Base-by-base conservation (phyloP, 64 coral and sea anemone species). In the Pocillopora damicornis region DNA sequence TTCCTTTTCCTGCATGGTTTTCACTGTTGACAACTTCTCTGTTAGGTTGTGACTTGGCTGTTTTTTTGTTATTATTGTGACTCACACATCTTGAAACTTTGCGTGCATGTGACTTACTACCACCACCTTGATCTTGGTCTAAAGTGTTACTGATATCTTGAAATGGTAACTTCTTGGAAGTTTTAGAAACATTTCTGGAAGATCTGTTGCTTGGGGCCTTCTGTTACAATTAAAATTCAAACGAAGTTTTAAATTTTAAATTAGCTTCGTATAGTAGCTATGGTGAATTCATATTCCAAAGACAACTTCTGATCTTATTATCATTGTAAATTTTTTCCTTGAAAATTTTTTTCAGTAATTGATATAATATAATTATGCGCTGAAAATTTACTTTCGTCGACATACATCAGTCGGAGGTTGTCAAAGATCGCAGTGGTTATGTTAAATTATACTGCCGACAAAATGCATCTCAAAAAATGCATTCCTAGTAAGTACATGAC, bases 51-150 rank as follows among this genome's bases (percentile, higher is more conserved):
- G 15, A 77, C 8, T 18, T 17, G 34, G 16, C 15, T 62, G 25
- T 87, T 13, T 63, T 77, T 2, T 78, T 15, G 13, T 42, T 23
- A 17, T 78, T 38, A 12, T 51, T 58, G 37, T 63, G 74, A 23
- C 75, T 38, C 22, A 73, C 72, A 9, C 60, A 51, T 76, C 37
- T 60, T 74, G 89, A 73, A 56, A 85, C 84, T 45, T 60, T 84
- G 56, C 67, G 81, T 59, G 38, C 12, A 57, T 36, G 5, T 12
- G 80, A 42, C 38, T 83, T 83, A 42, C 16, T 18, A 58, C 13
- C 9, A 37, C 11, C 37, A 57, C 16, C 62, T 38, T 45, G 66
- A 3, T 69, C 35, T 23, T 85, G 20, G 38, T 73, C 57, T 58
- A 66, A 2, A 73, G 37, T 45, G 45, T 72, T 59, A 37, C 26